Conservation (phyloP, 2,888 invertebrate genomes). For the Amblyjoppa proteus region DNA sequence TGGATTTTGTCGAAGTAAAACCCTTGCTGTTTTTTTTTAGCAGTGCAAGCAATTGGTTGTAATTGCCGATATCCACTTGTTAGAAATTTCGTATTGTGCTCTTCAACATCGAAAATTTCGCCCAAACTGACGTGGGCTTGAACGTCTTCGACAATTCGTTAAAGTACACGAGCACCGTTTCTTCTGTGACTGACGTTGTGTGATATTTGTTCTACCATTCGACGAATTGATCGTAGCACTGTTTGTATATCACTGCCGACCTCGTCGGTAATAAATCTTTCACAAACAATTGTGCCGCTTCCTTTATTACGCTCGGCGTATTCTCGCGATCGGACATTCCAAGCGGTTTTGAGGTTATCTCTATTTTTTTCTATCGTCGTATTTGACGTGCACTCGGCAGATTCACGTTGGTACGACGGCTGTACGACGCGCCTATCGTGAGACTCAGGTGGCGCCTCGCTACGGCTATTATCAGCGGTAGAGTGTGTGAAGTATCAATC, state of each 20-base stretch:
- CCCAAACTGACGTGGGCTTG: conserved; percentile 60
- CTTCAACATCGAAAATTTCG: conserved; percentile 59
- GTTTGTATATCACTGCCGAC: too few species aligned
- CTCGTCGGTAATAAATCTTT: too few species aligned
- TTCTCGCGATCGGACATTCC: too few species aligned
- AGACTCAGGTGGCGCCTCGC: conserved; percentile 22
- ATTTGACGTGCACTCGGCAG: not conserved
- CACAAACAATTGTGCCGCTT: conserved; percentile 3
- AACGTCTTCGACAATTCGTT: conserved; percentile 37
- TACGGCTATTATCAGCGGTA: conserved; percentile 23
- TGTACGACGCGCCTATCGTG: not conserved
- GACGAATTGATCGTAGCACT: too few species aligned
- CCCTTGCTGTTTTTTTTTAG: conserved; percentile 34
- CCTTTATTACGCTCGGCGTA: not conserved
- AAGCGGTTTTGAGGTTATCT: too few species aligned
- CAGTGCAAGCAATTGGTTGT: not conserved
- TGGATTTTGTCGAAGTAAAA: conserved; percentile 35
- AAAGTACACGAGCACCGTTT: conserved; percentile 58
- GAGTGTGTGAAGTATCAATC: conserved; percentile 17
- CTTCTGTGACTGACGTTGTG: conserved; percentile 25
- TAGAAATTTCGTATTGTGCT: conserved; percentile 30
- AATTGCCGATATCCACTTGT: conserved; percentile 5
- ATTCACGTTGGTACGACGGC: conserved; percentile 9
- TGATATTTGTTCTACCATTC: not conserved
- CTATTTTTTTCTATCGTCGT: not conserved